phyloP scores from a whole-genome alignment of 2,888 invertebrate genomes.

The Thereva nobilitata region DNA sequence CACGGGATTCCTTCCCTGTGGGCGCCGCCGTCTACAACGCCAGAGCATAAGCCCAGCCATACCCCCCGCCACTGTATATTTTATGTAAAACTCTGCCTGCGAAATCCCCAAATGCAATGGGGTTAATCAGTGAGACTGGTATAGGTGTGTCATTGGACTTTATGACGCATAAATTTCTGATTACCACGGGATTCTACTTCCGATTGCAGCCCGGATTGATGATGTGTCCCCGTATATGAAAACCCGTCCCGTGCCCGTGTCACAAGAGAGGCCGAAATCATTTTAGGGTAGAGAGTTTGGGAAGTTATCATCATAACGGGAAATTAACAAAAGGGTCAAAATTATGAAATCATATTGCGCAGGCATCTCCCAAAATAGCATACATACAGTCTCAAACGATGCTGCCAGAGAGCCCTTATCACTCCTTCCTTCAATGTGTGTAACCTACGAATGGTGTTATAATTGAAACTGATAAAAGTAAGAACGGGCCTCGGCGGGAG shows the following conservation, averaged over 20 bases:
- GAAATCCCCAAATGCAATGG: background rate
- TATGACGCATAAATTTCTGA: conserved; percentile 11
- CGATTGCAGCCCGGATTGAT: too few species aligned
- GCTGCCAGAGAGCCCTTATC: too few species aligned
- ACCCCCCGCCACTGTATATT: background rate
- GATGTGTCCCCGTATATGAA: too few species aligned
- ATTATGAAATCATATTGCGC: conserved; percentile 25
- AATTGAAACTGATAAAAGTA: conserved; percentile 5
- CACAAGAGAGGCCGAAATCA: too few species aligned
- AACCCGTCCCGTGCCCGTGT: too few species aligned
- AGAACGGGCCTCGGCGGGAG: conserved; percentile 5
- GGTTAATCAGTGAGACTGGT: conserved; percentile 5
- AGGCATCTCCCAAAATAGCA: background rate
- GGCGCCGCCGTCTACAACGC: too few species aligned
- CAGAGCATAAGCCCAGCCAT: too few species aligned
- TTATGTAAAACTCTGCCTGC: background rate
- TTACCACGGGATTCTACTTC: background rate
- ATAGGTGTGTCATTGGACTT: background rate
- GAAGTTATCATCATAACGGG: conserved; percentile 31
- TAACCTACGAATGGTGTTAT: background rate
- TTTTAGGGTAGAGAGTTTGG: background rate
- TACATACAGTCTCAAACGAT: background rate
- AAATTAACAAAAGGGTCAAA: conserved; percentile 35
- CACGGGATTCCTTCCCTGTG: too few species aligned
- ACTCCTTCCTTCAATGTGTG: too few species aligned